phyloP scores from a whole-genome alignment of 2,113 vertebrate species.

The Zosterops japonicus region DNA sequence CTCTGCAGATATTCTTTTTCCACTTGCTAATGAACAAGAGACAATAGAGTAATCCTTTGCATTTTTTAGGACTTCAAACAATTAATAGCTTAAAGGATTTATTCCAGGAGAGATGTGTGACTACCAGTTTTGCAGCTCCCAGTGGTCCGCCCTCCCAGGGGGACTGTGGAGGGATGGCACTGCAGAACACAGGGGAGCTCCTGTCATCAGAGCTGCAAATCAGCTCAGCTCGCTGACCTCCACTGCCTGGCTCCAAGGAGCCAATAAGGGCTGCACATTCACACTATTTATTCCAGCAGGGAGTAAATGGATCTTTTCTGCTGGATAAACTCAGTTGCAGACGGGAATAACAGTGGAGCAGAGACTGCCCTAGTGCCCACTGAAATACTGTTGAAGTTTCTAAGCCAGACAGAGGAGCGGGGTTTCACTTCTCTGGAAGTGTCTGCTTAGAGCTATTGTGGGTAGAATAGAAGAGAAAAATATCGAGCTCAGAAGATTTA shows the following conservation, averaged over 20 bases:
- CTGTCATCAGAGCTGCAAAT: background rate
- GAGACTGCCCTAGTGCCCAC: background rate
- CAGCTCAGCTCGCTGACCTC: background rate
- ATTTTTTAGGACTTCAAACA: background rate
- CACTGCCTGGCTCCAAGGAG: background rate
- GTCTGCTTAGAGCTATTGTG: background rate
- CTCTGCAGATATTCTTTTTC: background rate
- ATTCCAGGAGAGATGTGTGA: background rate
- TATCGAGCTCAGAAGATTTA: background rate
- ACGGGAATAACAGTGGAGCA: accelerated
- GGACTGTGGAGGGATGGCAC: background rate
- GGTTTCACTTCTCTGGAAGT: background rate
- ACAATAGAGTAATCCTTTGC: background rate
- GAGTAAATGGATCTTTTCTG: conserved; percentile 5
- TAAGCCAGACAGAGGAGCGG: background rate
- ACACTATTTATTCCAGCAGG: background rate
- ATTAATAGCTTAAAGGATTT: background rate
- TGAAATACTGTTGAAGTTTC: background rate
- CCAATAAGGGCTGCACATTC: background rate
- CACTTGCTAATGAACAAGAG: background rate
- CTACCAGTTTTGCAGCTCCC: background rate
- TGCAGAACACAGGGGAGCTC: background rate
- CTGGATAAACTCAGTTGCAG: background rate
- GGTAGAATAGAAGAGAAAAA: background rate
- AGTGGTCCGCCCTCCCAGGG: background rate